These are phyloP conservation scores for Drosophila differens DNA, from an alignment of 2,888 invertebrate species.

Conservation along the genomic window DNA sequence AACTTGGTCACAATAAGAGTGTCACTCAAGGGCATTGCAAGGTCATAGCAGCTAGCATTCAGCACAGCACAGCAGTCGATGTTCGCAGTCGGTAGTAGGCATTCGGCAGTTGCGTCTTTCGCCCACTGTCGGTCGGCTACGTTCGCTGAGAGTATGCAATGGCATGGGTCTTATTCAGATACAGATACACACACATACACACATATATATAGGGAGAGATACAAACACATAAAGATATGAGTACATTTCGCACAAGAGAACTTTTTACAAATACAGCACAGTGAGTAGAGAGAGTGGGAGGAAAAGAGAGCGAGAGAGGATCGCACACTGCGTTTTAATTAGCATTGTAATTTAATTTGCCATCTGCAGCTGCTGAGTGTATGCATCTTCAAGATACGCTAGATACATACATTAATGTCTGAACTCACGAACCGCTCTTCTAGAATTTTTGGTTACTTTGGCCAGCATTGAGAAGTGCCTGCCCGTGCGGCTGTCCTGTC, in stretches of 20 bases:
- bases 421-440: constrained; percentile 23
- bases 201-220: constrained; percentile 28
- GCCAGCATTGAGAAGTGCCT: constrained; percentile 26
- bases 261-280: constrained; percentile 6
- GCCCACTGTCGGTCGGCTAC: constrained; percentile 66
- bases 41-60: constrained; percentile 77
- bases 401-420: constrained; percentile 8
- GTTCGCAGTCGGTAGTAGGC: constrained; percentile 36
- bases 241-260: constrained; percentile 57
- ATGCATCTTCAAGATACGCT: constrained; percentile 44
- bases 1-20: constrained; percentile 83
- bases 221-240: constrained; percentile 63
- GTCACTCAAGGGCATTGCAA: constrained; percentile 86
- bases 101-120: constrained; percentile 71
- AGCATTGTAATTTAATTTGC: constrained; percentile 48
- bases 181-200: constrained; percentile 59
- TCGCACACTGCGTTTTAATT: constrained; percentile 67
- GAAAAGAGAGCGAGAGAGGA: constrained; percentile 17
- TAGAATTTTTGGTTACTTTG: constrained; percentile 12
- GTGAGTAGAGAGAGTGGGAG: constrained; percentile 5
- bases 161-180: constrained; percentile 55
- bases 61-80: constrained; percentile 17
- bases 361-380: constrained; percentile 22
- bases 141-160: constrained; percentile 64
- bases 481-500: constrained; percentile 72